Percentiles rank a stretch among this genome's conserved stretches.
Conservation (phyloP, 2,113 vertebrate genomes). For the Oncorhynchus kisutch region DNA sequence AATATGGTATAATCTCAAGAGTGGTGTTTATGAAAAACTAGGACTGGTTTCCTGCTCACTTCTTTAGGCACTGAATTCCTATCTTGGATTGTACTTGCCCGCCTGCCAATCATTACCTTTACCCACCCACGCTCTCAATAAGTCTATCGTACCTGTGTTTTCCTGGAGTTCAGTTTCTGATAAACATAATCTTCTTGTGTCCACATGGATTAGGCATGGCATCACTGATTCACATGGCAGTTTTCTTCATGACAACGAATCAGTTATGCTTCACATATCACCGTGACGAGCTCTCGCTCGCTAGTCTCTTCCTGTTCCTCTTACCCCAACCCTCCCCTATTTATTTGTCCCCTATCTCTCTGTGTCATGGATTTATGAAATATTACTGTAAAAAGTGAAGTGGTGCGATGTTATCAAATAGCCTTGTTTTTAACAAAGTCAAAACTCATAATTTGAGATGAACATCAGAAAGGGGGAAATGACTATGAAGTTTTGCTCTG, state of each 20-base stretch:
- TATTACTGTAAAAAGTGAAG: conserved; percentile 11
- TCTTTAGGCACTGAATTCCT: conserved; percentile 30
- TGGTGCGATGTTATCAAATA: not conserved
- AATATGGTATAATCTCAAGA: not conserved
- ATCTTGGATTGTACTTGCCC: not conserved
- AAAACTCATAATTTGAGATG: not conserved
- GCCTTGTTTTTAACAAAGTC: not conserved
- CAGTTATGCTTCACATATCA: conserved; percentile 38
- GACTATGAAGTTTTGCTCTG: conserved; percentile 7
- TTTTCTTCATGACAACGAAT: conserved; percentile 10
- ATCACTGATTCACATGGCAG: conserved; percentile 38
- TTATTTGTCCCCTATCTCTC: conserved; percentile 49
- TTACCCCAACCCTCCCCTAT: conserved; percentile 68
- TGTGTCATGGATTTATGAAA: conserved; percentile 22
- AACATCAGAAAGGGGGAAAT: not conserved
- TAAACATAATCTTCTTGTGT: conserved; percentile 54
- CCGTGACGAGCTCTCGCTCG: conserved; percentile 38
- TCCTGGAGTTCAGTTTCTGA: conserved; percentile 21
- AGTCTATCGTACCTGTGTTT: conserved; percentile 45
- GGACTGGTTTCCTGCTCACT: conserved; percentile 38
- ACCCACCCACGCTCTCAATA: not conserved
- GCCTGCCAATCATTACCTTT: not conserved
- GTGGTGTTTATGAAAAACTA: conserved; percentile 29
- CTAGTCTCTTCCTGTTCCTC: conserved; percentile 69
- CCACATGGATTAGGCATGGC: conserved; percentile 33